These are phyloP conservation scores for Leptopilina syphax DNA, from an alignment of 2,888 invertebrate species.

Conservation along the genomic window DNA sequence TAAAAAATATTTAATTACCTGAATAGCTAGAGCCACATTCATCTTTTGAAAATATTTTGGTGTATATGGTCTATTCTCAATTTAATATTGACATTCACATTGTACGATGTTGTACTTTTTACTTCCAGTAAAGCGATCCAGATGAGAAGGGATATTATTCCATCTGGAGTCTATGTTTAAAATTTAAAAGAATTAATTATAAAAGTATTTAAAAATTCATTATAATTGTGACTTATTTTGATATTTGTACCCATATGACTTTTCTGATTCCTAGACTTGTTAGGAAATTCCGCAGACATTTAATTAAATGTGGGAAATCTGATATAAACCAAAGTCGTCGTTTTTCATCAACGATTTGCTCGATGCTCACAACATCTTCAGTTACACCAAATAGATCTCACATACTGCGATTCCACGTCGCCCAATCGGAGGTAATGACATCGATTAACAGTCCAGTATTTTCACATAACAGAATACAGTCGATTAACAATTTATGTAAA, in stretches of 20 bases:
- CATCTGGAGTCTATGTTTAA: constrained; percentile 45
- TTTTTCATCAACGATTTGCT: too few species aligned
- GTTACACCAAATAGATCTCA: too few species aligned
- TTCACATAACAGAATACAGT: too few species aligned
- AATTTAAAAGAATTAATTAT: not conserved
- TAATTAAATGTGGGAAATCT: too few species aligned
- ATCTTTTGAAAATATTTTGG: constrained; percentile 22
- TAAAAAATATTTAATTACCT: not conserved
- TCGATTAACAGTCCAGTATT: too few species aligned
- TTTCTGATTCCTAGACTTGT: too few species aligned
- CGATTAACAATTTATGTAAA: too few species aligned
- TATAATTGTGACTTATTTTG: not conserved
- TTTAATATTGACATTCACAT: constrained; percentile 46
- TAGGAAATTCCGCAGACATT: too few species aligned
- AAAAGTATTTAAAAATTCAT: not conserved
- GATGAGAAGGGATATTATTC: constrained; percentile 30
- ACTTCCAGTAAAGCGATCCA: constrained; percentile 37
- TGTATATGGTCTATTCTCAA: constrained; percentile 40
- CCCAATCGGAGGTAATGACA: too few species aligned
- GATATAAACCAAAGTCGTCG: too few species aligned
- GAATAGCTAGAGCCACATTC: not conserved
- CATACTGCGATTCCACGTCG: too few species aligned
- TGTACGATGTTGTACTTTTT: constrained; percentile 24
- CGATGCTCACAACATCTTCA: too few species aligned
- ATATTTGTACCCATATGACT: not conserved